Conservation (phyloP, 2,797 vertebrate species). For the Hephaestus fuliginosus region DNA sequence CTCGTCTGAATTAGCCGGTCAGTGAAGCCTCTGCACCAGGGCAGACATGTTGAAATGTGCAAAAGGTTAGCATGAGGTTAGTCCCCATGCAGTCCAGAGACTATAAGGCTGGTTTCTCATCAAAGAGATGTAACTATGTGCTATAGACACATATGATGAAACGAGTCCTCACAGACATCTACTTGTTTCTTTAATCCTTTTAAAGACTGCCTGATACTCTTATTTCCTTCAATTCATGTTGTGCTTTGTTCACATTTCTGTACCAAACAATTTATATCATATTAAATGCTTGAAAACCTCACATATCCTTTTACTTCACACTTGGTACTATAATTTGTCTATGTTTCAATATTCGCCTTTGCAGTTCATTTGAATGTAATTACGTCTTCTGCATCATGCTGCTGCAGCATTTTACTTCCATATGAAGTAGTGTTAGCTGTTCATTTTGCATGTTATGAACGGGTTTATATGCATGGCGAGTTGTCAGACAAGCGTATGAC, state of each 20-base stretch:
- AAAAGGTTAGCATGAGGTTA: slow-evolving; percentile 12
- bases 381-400: neutral
- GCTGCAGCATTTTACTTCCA: slow-evolving; percentile 8
- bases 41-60: slow-evolving; percentile 39
- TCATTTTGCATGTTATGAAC: slow-evolving; percentile 26
- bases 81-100: neutral
- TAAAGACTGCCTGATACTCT: neutral
- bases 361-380: slow-evolving; percentile 9
- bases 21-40: slow-evolving; percentile 26
- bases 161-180: neutral
- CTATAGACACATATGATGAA: neutral
- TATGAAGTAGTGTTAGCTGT: slow-evolving; percentile 16
- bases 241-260: neutral
- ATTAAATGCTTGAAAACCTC: too few relatives aligned
- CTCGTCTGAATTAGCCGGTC: neutral
- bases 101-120: neutral
- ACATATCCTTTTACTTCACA: too few relatives aligned
- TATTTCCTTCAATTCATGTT: neutral
- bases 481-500: slow-evolving; percentile 3
- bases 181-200: neutral
- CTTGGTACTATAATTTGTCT: slow-evolving; percentile 3
- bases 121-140: neutral
- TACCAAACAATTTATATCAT: neutral
- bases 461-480: slow-evolving; percentile 25
- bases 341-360: neutral